phyloP scores from a whole-genome alignment of 2,888 invertebrate species.

The Phrixothrix hirtus region DNA sequence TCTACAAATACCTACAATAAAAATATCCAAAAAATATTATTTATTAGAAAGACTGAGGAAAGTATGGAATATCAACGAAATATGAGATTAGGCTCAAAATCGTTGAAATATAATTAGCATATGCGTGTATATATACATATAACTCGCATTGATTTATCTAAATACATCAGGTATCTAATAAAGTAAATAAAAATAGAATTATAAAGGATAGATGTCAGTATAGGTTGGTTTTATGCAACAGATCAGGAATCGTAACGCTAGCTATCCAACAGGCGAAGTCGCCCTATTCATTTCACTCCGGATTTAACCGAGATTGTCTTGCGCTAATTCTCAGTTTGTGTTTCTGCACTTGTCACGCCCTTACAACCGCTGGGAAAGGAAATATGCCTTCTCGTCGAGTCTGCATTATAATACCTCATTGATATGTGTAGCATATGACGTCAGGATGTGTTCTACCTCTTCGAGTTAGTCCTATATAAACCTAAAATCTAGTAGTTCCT shows the following conservation, averaged over 20 bases:
- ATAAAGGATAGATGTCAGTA: constrained; percentile 23
- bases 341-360: constrained; percentile 39
- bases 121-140: too few relatives aligned
- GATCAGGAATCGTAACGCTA: constrained; percentile 20
- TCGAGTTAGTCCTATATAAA: constrained; percentile 7
- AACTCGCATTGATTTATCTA: too few relatives aligned
- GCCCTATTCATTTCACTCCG: constrained; percentile 33
- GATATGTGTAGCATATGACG: constrained; percentile 41
- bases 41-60: too few relatives aligned
- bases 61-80: too few relatives aligned
- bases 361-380: constrained; percentile 37
- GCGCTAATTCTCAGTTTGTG: constrained; percentile 30
- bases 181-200: constrained; percentile 27
- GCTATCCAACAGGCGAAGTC: constrained; percentile 18
- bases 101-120: too few relatives aligned
- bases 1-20: too few relatives aligned
- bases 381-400: constrained; percentile 37
- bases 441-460: constrained; percentile 21
- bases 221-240: constrained; percentile 28
- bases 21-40: too few relatives aligned
- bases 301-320: constrained; percentile 31
- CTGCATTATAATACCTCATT: constrained; percentile 41
- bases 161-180: too few relatives aligned
- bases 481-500: too few relatives aligned
- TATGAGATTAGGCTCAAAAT: too few relatives aligned